Base-by-base conservation (phyloP, 2,888 invertebrate genomes). In the Meiosimyza platycephala region DNA sequence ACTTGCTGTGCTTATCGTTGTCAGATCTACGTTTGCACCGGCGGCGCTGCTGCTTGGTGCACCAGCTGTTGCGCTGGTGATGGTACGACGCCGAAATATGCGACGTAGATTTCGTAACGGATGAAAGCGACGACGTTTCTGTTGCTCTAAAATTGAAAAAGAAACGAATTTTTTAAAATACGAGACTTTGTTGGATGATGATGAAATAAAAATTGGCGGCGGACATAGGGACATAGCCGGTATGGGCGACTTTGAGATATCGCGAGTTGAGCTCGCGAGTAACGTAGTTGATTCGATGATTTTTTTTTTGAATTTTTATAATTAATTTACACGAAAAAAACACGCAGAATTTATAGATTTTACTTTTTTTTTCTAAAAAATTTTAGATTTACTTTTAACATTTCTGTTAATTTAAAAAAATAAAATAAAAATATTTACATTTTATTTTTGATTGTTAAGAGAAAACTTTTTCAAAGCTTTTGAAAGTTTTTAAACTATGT, bases 81-180 rank as follows among this genome's bases (percentile, higher is more conserved):
- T 82, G 11, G 87, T 86, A 72, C 87, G 85, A 63, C 87, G 84
- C 1, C 87, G 86, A 76, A 87, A 87, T 74, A 87, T 87, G 55
- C 87, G 85, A 6, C 87, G 85, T 67, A 87, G 79, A 80, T 87
- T 87, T 55, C 87, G 84, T 54, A 87, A 80, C 57, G 87, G 87
- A 81, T 87, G 86, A 77, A 87, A 87, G 73, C 87, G 83, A 63
- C 87, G 84, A 48, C 87, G 83, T 78, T 87, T 86, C 75, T 86
- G 85, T 79, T 84, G 85, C 73, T 87, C 87, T 87, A 73, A 52
- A 76, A 78, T 47, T 28, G 33, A 72, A 15, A 69, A 67, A 6
- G 63, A 54, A 54, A 54, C 62, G 52, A 63, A 22, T 70, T 63
- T 62, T 22, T 18, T n/a, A 59, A 22, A 40, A 60, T 12, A 9